Conservation (phyloP, 1,140 invertebrate species). For the Scaptomyza pallida region DNA sequence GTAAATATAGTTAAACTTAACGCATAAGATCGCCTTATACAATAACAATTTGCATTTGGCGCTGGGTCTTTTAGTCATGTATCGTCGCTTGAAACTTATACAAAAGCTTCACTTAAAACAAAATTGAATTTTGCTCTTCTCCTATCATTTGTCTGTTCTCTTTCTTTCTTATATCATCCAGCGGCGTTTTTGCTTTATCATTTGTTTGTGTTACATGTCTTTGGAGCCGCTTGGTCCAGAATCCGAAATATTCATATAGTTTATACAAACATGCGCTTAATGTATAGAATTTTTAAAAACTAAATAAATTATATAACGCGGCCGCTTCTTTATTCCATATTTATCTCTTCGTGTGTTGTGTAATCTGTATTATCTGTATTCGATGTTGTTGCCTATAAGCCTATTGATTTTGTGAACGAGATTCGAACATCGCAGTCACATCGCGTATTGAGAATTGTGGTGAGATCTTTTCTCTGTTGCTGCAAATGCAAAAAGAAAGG, state of each 20-base stretch:
- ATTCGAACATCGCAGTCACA: conserved; percentile 91
- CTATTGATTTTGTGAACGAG: conserved; percentile 85
- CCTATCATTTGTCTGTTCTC: conserved; percentile 27
- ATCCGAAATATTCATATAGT: conserved; percentile 21
- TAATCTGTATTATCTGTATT: conserved; percentile 46
- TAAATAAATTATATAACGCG: conserved; percentile 51
- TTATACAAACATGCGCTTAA: conserved; percentile 14
- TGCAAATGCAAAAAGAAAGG: conserved; percentile 80
- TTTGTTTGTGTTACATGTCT: conserved; percentile 54
- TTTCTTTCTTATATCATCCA: conserved; percentile 30
- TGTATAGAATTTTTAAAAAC: conserved; percentile 30
- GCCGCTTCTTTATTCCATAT: conserved; percentile 18
- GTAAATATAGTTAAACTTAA: conserved; percentile 59
- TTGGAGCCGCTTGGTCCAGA: conserved; percentile 67
- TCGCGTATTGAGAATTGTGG: conserved; percentile 90
- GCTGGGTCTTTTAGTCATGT: conserved; percentile 61
- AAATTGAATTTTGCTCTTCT: conserved; percentile 70
- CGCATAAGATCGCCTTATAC: conserved; percentile 55
- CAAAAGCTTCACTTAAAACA: conserved; percentile 43
- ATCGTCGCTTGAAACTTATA: conserved; percentile 36
- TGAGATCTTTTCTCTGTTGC: conserved; percentile 87
- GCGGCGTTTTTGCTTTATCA: conserved; percentile 28
- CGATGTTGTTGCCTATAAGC: conserved; percentile 63
- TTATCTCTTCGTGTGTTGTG: conserved; percentile 39
- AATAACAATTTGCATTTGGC: conserved; percentile 56